These are phyloP conservation scores for Neosilurus hyrtlii DNA, from an alignment of 2,797 vertebrate genomes.

Conservation along the genomic window DNA sequence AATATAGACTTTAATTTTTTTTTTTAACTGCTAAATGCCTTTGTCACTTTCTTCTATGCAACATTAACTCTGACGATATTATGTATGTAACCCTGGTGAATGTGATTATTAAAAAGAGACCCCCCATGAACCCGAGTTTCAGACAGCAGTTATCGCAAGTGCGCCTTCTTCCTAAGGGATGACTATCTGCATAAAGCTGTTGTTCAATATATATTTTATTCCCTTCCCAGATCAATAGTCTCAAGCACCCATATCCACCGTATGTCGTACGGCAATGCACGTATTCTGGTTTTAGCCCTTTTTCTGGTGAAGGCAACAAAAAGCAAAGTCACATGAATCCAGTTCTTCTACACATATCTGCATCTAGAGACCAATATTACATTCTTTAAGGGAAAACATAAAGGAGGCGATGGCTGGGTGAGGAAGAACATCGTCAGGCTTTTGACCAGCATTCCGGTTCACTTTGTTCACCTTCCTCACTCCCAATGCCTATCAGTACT, in stretches of 20 bases:
- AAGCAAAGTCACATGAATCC: conserved; percentile 34
- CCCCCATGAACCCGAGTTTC: conserved; percentile 16
- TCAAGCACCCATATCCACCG: conserved; percentile 17
- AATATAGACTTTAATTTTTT: conserved; percentile 8
- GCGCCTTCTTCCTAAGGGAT: background rate
- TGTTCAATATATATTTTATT: conserved; percentile 35
- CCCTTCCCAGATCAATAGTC: conserved; percentile 25
- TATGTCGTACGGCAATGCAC: conserved; percentile 30
- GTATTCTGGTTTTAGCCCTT: conserved; percentile 1
- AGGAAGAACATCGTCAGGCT: conserved; percentile 50
- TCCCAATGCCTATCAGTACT: background rate
- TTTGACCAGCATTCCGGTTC: conserved; percentile 59
- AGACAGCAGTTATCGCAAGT: conserved; percentile 11
- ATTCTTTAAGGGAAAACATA: conserved; percentile 24
- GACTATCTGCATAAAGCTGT: conserved; percentile 30
- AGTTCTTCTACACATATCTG: conserved; percentile 39
- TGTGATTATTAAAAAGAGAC: conserved; percentile 33
- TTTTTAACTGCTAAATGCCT: conserved; percentile 44
- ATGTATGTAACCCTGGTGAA: conserved; percentile 2
- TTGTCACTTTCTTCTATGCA: conserved; percentile 31
- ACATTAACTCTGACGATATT: conserved; percentile 32
- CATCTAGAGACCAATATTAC: conserved; percentile 43
- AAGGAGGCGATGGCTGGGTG: conserved; percentile 14
- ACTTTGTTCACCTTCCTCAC: conserved; percentile 34
- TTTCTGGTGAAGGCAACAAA: conserved; percentile 37